Evolutionary conservation across 2,113 vertebrate genomes (phyloP).

Genomic region (Macquaria australasica): DNA sequence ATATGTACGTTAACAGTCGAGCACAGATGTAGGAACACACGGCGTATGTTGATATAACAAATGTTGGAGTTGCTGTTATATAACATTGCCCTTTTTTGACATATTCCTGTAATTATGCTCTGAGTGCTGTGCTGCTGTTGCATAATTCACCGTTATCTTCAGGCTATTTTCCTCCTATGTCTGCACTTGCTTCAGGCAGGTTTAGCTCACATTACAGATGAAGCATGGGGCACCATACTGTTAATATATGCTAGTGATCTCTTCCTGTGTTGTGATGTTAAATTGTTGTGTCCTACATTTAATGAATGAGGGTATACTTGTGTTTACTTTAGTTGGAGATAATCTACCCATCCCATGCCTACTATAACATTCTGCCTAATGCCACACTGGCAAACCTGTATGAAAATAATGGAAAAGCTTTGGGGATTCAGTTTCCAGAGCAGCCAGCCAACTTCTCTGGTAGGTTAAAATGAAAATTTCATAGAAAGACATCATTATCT

Average conservation of each 20-base stretch:
- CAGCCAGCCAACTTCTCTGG: constrained; percentile 83
- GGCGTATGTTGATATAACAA: not conserved
- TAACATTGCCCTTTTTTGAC: constrained; percentile 31
- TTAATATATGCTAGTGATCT: not conserved
- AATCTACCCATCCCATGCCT: constrained; percentile 79
- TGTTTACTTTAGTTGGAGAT: constrained; percentile 87
- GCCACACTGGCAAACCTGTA: constrained; percentile 86
- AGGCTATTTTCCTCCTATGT: constrained; percentile 37
- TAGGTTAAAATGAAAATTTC: constrained; percentile 53
- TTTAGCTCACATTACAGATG: constrained; percentile 17
- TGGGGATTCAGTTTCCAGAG: constrained; percentile 88
- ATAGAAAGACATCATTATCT: not conserved
- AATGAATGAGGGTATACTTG: not conserved
- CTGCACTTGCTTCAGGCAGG: constrained; percentile 26
- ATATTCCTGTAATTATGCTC: constrained; percentile 47
- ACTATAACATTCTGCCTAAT: constrained; percentile 91
- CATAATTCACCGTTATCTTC: constrained; percentile 49
- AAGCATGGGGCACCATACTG: not conserved
- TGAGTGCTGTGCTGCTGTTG: constrained; percentile 24
- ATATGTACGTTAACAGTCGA: not conserved
- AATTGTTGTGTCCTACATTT: not conserved
- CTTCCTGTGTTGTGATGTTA: not conserved
- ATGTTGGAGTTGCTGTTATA: constrained; percentile 6
- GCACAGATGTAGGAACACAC: not conserved
- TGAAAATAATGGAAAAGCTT: constrained; percentile 86